Conservation (phyloP, 2,888 invertebrate species). For the Stenurella melanura region DNA sequence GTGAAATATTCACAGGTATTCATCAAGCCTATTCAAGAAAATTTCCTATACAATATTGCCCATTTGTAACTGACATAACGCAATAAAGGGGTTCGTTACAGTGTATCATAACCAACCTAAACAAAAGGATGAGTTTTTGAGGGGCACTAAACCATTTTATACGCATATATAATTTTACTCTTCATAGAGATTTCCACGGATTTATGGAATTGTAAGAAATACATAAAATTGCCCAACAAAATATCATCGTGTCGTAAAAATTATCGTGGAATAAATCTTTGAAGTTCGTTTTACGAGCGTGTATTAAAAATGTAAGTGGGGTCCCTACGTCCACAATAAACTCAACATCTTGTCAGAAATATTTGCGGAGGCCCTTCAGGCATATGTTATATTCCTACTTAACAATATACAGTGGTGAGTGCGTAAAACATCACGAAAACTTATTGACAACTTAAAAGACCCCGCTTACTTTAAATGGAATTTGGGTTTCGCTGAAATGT, state of each 20-base stretch:
- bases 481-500: no score
- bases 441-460: no score
- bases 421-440: no score
- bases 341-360: not conserved
- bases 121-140: not conserved
- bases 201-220: not conserved
- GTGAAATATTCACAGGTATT: no score
- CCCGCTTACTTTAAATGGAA: no score
- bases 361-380: not conserved
- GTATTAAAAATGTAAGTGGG: not conserved
- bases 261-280: slow-evolving; percentile 2
- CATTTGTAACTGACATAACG: no score
- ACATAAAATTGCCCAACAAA: not conserved
- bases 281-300: not conserved
- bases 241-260: not conserved
- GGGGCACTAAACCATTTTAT: not conserved
- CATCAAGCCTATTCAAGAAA: no score
- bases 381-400: not conserved
- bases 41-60: no score
- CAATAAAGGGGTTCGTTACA: no score
- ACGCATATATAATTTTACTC: not conserved
- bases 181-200: not conserved
- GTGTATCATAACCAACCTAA: not conserved
- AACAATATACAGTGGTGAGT: no score
- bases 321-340: not conserved